Evolutionary conservation across 2,113 vertebrate species (phyloP).

Genomic region (Cricetomys ansorgei): DNA sequence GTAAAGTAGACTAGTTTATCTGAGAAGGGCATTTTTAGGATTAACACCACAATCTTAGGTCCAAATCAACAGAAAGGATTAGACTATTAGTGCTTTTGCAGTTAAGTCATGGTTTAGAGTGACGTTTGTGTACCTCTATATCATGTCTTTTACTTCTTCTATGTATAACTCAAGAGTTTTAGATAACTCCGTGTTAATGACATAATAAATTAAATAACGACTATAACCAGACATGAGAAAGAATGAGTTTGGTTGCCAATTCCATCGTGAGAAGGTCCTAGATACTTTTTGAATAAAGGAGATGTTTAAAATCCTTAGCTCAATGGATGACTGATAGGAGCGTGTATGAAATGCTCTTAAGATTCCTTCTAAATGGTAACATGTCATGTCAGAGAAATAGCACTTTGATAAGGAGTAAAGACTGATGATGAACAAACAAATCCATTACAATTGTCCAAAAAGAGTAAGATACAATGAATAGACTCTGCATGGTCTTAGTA

Average conservation of each 20-base stretch:
- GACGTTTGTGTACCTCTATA: neutral
- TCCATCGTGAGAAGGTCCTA: neutral
- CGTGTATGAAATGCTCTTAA: neutral
- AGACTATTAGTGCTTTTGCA: neutral
- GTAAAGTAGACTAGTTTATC: neutral
- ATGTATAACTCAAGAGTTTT: neutral
- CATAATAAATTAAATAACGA: neutral
- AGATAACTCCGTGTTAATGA: neutral
- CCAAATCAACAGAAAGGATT: neutral
- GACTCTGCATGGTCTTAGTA: neutral
- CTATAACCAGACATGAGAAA: neutral
- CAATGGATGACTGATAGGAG: neutral
- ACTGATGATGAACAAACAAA: neutral
- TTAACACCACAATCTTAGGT: neutral
- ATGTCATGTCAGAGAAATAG: neutral
- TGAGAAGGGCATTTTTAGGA: neutral
- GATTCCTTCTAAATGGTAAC: neutral
- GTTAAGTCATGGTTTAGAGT: neutral
- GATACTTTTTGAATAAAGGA: neutral
- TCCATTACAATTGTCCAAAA: neutral
- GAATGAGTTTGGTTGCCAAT: neutral
- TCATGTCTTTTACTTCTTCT: neutral
- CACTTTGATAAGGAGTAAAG: neutral
- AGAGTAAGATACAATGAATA: conserved; percentile 62
- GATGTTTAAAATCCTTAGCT: neutral